These are phyloP conservation scores for Camponotus fellah DNA, from an alignment of 2,888 invertebrate genomes.

Conservation along the genomic window DNA sequence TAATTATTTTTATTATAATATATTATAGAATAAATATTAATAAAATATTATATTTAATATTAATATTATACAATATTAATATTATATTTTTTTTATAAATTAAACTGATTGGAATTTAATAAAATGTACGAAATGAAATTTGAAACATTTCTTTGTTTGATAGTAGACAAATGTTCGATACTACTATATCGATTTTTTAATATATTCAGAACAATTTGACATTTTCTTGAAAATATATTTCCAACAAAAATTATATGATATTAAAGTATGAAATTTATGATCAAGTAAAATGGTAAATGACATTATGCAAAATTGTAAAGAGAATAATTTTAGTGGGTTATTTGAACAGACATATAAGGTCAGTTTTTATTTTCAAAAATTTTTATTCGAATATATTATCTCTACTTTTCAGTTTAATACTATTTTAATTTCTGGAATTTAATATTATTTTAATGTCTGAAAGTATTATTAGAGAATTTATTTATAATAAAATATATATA, in stretches of 20 bases:
- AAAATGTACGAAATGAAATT: background rate
- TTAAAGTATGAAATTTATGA: constrained; percentile 22
- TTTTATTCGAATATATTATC: background rate
- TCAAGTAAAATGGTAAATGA: constrained; percentile 45
- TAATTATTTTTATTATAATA: background rate
- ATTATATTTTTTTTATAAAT: background rate
- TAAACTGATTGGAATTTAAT: constrained; percentile 12
- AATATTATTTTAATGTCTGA: background rate
- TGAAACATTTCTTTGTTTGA: constrained; percentile 3
- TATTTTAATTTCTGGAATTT: background rate
- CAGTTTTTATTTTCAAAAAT: constrained; percentile 37
- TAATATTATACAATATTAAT: background rate
- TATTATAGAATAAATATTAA: constrained; percentile 12
- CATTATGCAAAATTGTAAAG: constrained; percentile 59
- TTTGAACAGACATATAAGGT: constrained; percentile 69
- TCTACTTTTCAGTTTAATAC: background rate
- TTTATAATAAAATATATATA: background rate
- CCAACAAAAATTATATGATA: constrained; percentile 48
- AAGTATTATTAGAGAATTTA: background rate
- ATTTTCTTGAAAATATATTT: constrained; percentile 10
- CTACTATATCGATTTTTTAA: constrained; percentile 28
- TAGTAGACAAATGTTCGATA: constrained; percentile 54
- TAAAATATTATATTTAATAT: background rate
- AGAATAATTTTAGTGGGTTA: constrained; percentile 29
- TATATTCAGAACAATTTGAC: constrained; percentile 7